Percentiles rank a stretch among this genome's conserved stretches.
Evolutionary conservation across 2,113 vertebrate genomes (phyloP).

Genomic region (Gallinago jamesoni): DNA sequence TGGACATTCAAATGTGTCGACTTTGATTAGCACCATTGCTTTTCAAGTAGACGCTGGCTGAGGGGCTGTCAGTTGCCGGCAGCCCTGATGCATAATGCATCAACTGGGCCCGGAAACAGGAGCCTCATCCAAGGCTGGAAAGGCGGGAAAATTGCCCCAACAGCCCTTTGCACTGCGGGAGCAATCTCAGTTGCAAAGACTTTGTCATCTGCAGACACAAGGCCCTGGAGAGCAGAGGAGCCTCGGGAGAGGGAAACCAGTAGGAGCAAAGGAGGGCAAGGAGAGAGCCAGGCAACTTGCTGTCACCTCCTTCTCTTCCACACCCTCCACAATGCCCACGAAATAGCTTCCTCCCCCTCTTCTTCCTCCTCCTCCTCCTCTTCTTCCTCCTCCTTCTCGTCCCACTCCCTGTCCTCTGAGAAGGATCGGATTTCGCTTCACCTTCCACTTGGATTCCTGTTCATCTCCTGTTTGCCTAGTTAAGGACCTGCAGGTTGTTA

Average conservation of each 20-base stretch:
- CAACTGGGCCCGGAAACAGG: constrained; percentile 88
- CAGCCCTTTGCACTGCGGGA: constrained; percentile 73
- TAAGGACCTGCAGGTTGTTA: constrained; percentile 85
- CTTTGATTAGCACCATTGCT: constrained; percentile 95
- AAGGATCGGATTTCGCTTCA: constrained; percentile 62
- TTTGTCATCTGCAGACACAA: constrained; percentile 19
- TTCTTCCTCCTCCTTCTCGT: not conserved
- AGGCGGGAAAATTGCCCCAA: constrained; percentile 88
- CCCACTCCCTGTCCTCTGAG: not conserved
- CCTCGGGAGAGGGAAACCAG: not conserved
- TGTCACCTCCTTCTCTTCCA: not conserved
- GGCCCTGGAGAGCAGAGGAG: constrained; percentile 7
- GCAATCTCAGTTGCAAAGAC: constrained; percentile 63
- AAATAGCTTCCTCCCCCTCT: not conserved
- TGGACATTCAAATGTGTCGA: constrained; percentile 98
- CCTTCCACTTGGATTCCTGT: constrained; percentile 71
- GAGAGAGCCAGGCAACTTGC: not conserved
- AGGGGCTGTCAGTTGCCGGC: constrained; percentile 92
- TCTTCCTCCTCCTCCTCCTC: not conserved
- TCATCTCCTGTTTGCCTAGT: constrained; percentile 86
- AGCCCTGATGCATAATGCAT: constrained; percentile 99
- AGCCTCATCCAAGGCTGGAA: constrained; percentile 87
- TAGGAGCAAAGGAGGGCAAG: not conserved
- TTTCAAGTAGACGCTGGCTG: constrained; percentile 90
- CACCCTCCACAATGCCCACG: not conserved